Percentiles rank a stretch among this genome's conserved stretches.
Conservation (phyloP, 2,113 vertebrate genomes). For the Nibea coibor region DNA sequence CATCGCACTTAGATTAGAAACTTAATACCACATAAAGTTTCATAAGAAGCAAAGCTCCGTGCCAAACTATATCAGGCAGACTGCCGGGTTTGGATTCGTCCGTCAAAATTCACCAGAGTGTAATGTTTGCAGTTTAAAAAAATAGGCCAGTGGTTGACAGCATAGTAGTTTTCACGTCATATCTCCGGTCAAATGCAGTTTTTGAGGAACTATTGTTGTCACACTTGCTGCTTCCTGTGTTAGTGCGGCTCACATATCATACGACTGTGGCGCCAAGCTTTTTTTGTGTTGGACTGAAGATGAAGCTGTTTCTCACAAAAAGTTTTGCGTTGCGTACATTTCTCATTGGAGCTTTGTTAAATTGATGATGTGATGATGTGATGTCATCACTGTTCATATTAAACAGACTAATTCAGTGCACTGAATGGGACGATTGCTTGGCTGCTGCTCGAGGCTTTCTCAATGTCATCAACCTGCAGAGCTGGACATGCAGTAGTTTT, state of each 20-base stretch:
- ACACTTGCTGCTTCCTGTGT: constrained; percentile 18
- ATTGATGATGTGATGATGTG: too few species aligned
- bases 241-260: constrained; percentile 5
- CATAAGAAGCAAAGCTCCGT: not conserved
- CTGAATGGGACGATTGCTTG: not conserved
- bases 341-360: not conserved
- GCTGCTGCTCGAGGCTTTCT: not conserved
- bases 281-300: not conserved
- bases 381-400: not conserved
- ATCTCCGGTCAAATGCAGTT: not conserved
- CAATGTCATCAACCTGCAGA: too few species aligned
- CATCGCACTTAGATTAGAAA: not conserved
- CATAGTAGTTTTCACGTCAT: not conserved
- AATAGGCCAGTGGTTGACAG: not conserved
- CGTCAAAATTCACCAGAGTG: not conserved
- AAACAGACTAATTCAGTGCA: not conserved
- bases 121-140: constrained; percentile 2
- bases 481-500: too few species aligned
- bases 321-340: not conserved
- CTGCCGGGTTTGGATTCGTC: not conserved
- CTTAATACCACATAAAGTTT: not conserved
- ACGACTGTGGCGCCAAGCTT: not conserved
- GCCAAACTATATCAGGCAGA: not conserved
- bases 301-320: not conserved
- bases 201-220: not conserved